These are phyloP conservation scores for Arge pagana DNA, from an alignment of 2,888 invertebrate genomes.

Conservation along the genomic window DNA sequence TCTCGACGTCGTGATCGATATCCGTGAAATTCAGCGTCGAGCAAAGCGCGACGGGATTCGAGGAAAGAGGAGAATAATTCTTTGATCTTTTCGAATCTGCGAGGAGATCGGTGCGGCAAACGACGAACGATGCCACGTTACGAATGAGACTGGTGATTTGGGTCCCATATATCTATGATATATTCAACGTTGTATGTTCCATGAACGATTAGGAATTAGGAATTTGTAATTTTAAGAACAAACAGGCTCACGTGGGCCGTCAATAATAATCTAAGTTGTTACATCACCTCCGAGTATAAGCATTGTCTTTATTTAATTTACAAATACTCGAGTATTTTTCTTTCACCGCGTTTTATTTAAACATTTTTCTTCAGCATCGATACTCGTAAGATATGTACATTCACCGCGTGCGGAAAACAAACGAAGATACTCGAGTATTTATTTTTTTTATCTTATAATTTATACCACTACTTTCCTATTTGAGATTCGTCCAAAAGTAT, in stretches of 20 bases:
- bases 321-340: constrained; percentile 18
- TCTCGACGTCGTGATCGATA: too few species aligned
- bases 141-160: constrained; percentile 71
- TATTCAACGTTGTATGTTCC: constrained; percentile 92
- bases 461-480: too few species aligned
- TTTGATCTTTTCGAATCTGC: too few species aligned
- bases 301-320: constrained; percentile 7
- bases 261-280: constrained; percentile 12
- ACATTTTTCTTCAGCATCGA: too few species aligned
- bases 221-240: constrained; percentile 26
- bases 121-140: constrained; percentile 31
- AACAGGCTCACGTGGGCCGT: constrained; percentile 49
- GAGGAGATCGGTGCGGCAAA: too few species aligned
- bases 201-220: constrained; percentile 71
- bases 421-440: too few species aligned
- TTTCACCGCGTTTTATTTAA: too few species aligned
- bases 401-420: too few species aligned
- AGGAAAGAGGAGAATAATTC: too few species aligned
- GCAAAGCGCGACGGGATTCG: constrained; percentile 2
- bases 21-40: neutral
- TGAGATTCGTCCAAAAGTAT: too few species aligned
- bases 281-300: constrained; percentile 27
- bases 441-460: too few species aligned
- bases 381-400: too few species aligned
- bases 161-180: constrained; percentile 99